These are phyloP conservation scores for Charadrius vociferus DNA, from an alignment of 2,113 vertebrate species.

Conservation along the genomic window DNA sequence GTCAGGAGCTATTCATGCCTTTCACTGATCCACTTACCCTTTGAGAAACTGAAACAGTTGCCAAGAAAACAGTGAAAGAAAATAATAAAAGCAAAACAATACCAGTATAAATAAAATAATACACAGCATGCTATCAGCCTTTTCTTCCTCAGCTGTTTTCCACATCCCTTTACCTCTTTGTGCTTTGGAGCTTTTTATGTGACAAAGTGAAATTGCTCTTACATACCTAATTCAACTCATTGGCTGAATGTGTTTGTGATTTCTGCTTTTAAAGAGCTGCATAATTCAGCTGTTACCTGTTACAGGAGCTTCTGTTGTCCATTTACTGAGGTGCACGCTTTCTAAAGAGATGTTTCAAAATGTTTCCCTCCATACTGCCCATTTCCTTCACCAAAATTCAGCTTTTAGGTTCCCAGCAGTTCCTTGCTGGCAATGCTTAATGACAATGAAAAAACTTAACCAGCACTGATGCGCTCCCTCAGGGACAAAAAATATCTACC, in stretches of 20 bases:
- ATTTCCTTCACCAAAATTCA: background rate
- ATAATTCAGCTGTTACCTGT: background rate
- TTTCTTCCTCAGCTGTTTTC: background rate
- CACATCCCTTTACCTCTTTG: slow-evolving; percentile 1
- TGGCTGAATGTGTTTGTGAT: background rate
- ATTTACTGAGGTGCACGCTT: background rate
- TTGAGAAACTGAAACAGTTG: background rate
- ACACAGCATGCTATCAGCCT: background rate
- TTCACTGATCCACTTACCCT: background rate
- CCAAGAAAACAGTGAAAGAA: background rate
- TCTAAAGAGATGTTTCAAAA: background rate
- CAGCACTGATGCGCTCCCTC: background rate
- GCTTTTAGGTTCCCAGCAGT: background rate
- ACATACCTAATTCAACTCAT: background rate
- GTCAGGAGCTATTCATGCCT: background rate
- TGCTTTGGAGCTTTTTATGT: background rate
- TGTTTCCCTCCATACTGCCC: background rate
- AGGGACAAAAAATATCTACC: background rate
- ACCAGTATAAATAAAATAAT: background rate
- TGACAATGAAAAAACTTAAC: background rate
- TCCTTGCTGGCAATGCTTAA: background rate
- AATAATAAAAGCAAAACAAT: background rate
- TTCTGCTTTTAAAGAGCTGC: slow-evolving; percentile 24
- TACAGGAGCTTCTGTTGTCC: background rate
- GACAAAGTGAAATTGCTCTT: background rate